These are phyloP conservation scores for Silurus aristotelis DNA, from an alignment of 2,797 vertebrate species.

Conservation along the genomic window DNA sequence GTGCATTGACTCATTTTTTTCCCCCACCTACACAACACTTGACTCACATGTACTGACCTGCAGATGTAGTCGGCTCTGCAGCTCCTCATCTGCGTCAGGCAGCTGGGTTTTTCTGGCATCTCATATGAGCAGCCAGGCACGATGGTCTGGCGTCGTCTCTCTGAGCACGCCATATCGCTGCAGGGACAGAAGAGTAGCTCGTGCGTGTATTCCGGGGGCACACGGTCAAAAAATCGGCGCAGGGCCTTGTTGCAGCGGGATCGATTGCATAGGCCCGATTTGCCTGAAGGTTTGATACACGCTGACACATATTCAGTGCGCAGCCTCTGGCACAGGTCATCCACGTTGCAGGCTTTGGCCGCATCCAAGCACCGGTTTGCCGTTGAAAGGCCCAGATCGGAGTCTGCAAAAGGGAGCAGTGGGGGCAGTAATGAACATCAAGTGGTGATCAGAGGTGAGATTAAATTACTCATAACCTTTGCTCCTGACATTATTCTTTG, in stretches of 20 bases:
- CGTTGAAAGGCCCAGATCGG: slow-evolving; percentile 79
- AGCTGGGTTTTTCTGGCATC: slow-evolving; percentile 82
- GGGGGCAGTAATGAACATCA: slow-evolving; percentile 16
- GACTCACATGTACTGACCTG: slow-evolving; percentile 74
- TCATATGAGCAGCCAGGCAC: slow-evolving; percentile 93
- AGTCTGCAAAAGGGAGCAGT: slow-evolving; percentile 71
- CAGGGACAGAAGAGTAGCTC: slow-evolving; percentile 97
- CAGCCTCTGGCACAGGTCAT: slow-evolving; percentile 86
- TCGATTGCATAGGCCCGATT: slow-evolving; percentile 81
- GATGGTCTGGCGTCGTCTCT: slow-evolving; percentile 93
- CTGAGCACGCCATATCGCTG: slow-evolving; percentile 84
- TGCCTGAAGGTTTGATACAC: slow-evolving; percentile 84
- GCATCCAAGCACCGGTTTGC: slow-evolving; percentile 93
- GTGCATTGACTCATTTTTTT: slow-evolving; percentile 24
- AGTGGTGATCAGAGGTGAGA: slow-evolving; percentile 31
- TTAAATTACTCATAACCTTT: slow-evolving; percentile 23
- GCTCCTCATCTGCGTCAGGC: slow-evolving; percentile 79
- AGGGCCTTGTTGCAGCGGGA: slow-evolving; percentile 92
- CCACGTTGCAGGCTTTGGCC: slow-evolving; percentile 94
- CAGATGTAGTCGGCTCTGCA: slow-evolving; percentile 88
- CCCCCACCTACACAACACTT: not conserved
- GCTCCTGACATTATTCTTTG: slow-evolving; percentile 10
- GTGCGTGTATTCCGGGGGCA: slow-evolving; percentile 88
- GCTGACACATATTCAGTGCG: slow-evolving; percentile 89
- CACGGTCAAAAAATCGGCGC: slow-evolving; percentile 92